Evolutionary conservation across 1,140 invertebrate genomes (phyloP).

Genomic region (Mycetomoellerius zeteki): DNA sequence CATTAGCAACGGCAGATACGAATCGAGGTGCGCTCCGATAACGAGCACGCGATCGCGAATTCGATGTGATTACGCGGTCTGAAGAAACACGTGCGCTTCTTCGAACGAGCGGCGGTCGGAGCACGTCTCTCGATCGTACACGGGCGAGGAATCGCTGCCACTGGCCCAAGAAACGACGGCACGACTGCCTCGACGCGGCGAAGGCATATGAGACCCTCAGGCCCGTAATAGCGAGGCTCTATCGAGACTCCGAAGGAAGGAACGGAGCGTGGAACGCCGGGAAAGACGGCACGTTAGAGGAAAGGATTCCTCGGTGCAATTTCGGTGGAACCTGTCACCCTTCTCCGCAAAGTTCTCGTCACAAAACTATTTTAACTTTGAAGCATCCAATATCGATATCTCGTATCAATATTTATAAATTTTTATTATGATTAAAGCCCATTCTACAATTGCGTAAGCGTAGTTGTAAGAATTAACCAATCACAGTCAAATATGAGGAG

Average conservation of each 20-base stretch:
- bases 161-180: constrained; percentile 83
- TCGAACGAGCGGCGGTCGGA: constrained; percentile 70
- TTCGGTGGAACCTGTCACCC: too few relatives aligned
- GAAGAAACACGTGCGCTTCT: constrained; percentile 70
- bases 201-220: constrained; percentile 83
- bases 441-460: too few relatives aligned
- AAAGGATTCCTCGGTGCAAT: not conserved
- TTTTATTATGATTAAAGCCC: not conserved
- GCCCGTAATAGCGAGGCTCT: constrained; percentile 75
- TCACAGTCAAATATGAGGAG: too few relatives aligned
- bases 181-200: constrained; percentile 78
- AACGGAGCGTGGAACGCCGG: too few relatives aligned
- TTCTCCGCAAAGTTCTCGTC: not conserved
- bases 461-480: too few relatives aligned
- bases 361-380: too few relatives aligned
- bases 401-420: not conserved
- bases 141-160: constrained; percentile 81
- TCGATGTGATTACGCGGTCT: not conserved
- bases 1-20: constrained; percentile 24
- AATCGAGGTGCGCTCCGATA: constrained; percentile 4
- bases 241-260: not conserved
- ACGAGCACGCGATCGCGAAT: not conserved
- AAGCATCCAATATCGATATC: too few relatives aligned
- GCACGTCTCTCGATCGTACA: constrained; percentile 78
- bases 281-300: not conserved